Evolutionary conservation across 2,113 vertebrate species (phyloP).

Genomic region (Malurus elegans): DNA sequence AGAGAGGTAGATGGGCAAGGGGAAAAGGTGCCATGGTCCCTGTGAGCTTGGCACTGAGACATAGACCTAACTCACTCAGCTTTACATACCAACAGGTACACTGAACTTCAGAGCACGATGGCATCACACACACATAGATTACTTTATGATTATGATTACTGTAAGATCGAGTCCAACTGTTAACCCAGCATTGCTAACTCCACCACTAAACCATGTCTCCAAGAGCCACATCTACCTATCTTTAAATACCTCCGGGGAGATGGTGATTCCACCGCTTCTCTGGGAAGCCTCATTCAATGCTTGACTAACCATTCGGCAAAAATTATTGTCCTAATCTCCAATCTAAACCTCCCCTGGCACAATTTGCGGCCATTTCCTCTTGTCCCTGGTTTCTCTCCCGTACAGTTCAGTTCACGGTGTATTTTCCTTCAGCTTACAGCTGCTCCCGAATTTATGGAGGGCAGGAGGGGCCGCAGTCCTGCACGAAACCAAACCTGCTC

Average conservation of each 20-base stretch:
- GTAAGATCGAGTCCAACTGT: not conserved
- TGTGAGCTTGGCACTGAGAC: not conserved
- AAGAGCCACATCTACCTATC: too few relatives aligned
- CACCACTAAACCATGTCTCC: not conserved
- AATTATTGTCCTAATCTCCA: not conserved
- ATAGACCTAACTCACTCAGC: not conserved
- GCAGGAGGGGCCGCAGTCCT: not conserved
- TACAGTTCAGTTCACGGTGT: rapidly evolving
- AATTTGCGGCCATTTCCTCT: not conserved
- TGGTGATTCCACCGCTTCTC: not conserved
- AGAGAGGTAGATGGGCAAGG: not conserved
- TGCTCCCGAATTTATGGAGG: not conserved
- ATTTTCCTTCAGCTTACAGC: not conserved
- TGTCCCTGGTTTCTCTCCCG: not conserved
- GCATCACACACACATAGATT: rapidly evolving
- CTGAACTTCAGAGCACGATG: not conserved
- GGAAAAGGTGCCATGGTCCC: not conserved
- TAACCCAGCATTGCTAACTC: not conserved
- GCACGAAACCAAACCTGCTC: not conserved
- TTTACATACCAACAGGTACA: not conserved
- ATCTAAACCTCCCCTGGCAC: not conserved
- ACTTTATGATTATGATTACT: too few relatives aligned
- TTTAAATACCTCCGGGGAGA: not conserved
- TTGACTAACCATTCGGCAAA: not conserved
- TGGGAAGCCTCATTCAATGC: not conserved